Evolutionary conservation across 2,888 invertebrate genomes (phyloP).

Genomic region (Clivina fossor): DNA sequence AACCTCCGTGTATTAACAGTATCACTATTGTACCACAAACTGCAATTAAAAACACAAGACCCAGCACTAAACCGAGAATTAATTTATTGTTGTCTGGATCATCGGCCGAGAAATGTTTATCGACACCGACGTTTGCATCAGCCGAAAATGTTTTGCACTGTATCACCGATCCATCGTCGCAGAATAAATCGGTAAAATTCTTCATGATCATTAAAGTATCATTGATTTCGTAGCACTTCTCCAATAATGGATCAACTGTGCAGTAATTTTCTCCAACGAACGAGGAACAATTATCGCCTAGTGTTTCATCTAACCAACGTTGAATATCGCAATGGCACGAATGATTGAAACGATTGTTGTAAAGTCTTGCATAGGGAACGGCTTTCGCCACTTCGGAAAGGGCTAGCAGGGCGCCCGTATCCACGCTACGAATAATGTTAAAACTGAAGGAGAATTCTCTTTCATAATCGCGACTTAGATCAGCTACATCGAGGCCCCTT

Average conservation of each 20-base stretch:
- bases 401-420: constrained; percentile 61
- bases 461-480: background rate
- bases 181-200: constrained; percentile 64
- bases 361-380: constrained; percentile 56
- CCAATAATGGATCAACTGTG: constrained; percentile 60
- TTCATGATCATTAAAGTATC: constrained; percentile 64
- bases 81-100: constrained; percentile 44
- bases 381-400: constrained; percentile 57
- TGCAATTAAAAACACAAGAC: constrained; percentile 58
- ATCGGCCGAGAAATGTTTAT: constrained; percentile 45
- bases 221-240: constrained; percentile 65
- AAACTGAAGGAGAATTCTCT: constrained; percentile 57
- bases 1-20: constrained; percentile 58
- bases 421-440: constrained; percentile 58
- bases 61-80: constrained; percentile 49
- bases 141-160: constrained; percentile 60
- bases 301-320: constrained; percentile 58
- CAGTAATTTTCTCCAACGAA: constrained; percentile 62
- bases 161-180: constrained; percentile 57
- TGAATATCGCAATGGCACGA: constrained; percentile 66
- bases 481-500: constrained; percentile 17
- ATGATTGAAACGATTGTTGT: constrained; percentile 65
- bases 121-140: constrained; percentile 49
- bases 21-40: constrained; percentile 58
- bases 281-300: constrained; percentile 52